Conservation (phyloP, 2,888 invertebrate genomes). For the Pseudococcus longispinus region DNA sequence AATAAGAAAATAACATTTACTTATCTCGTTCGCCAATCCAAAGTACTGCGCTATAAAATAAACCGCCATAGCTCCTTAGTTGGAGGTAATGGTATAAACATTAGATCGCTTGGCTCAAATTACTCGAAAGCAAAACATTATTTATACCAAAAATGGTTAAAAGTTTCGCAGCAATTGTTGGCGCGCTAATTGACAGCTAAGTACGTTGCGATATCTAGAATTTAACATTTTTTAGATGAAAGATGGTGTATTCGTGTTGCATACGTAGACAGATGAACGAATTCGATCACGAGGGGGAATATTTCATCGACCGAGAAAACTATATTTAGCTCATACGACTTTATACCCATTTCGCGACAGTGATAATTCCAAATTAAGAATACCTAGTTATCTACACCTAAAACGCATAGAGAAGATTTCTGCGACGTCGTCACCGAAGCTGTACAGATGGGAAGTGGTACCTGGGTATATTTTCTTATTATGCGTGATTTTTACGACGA, state of each 20-base stretch:
- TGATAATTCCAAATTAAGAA: not conserved
- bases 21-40: not conserved
- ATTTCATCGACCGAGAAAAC: not conserved
- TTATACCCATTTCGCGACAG: too few relatives aligned
- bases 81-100: not conserved
- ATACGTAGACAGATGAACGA: not conserved
- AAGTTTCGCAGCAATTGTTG: not conserved
- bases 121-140: constrained; percentile 15
- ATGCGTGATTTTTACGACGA: constrained; percentile 24
- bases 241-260: not conserved
- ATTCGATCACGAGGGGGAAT: not conserved
- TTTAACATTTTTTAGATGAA: not conserved
- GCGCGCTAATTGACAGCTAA: constrained; percentile 24
- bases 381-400: not conserved
- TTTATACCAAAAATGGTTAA: constrained; percentile 16
- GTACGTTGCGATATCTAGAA: not conserved
- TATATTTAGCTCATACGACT: not conserved
- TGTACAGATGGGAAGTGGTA: not conserved
- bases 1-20: not conserved
- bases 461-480: not conserved
- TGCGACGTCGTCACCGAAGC: not conserved
- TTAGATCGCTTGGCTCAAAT: not conserved
- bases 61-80: not conserved
- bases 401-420: not conserved
- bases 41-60: not conserved